These are phyloP conservation scores for Unio pictorum DNA, from an alignment of 2,888 invertebrate species.

Conservation along the genomic window DNA sequence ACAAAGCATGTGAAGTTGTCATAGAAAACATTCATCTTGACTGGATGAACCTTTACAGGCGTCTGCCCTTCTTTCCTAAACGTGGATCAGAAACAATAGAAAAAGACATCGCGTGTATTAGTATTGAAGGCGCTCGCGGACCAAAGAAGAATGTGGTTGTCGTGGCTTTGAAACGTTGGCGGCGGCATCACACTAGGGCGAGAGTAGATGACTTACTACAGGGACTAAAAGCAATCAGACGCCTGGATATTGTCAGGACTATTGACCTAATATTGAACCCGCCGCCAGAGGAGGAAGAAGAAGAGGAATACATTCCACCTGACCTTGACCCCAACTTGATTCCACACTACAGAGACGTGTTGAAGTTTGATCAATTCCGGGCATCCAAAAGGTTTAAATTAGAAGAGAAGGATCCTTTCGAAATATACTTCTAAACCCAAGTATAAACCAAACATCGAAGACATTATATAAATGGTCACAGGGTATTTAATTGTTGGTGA, in stretches of 20 bases:
- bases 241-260: slow-evolving; percentile 42
- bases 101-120: slow-evolving; percentile 55
- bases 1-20: slow-evolving; percentile 53
- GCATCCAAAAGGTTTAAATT: slow-evolving; percentile 42
- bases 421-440: no score
- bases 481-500: no score
- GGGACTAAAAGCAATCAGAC: slow-evolving; percentile 45
- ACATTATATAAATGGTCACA: no score
- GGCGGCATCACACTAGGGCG: slow-evolving; percentile 61
- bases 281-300: slow-evolving; percentile 38
- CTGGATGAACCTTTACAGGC: slow-evolving; percentile 61
- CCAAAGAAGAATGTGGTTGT: slow-evolving; percentile 36
- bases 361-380: slow-evolving; percentile 57
- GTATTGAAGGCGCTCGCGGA: slow-evolving; percentile 40
- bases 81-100: slow-evolving; percentile 61
- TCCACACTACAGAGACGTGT: slow-evolving; percentile 58
- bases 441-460: no score
- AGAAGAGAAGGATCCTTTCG: neutral
- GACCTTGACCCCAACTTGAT: slow-evolving; percentile 55
- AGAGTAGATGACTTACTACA: slow-evolving; percentile 57
- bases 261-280: slow-evolving; percentile 52
- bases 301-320: slow-evolving; percentile 46
- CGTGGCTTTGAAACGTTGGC: slow-evolving; percentile 58
- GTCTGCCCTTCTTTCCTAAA: slow-evolving; percentile 60
- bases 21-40: slow-evolving; percentile 52